A percentile compares a stretch with the other conserved stretches of the same genome.
These are phyloP conservation scores for Glandiceps talaboti DNA, from an alignment of 53 echinoderm and acorn worm genomes.

Conservation along the genomic window DNA sequence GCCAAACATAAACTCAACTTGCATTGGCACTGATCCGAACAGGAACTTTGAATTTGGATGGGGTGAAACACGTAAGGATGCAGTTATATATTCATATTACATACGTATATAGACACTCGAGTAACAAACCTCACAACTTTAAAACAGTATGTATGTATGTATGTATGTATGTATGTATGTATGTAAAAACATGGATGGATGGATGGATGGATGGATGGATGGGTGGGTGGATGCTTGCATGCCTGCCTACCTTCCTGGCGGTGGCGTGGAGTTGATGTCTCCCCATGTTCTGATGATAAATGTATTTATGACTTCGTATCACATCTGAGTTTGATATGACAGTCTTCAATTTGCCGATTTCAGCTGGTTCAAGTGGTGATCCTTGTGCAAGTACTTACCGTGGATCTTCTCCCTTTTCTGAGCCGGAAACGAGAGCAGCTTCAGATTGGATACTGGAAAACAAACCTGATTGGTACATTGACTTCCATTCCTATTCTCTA, in stretches of 20 bases:
- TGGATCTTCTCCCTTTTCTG: not conserved
- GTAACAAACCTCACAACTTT: too few species aligned
- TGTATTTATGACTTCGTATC: too few species aligned
- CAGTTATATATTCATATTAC: too few species aligned
- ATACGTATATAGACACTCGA: too few species aligned
- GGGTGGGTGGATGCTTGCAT: too few species aligned
- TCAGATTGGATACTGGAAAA: not conserved
- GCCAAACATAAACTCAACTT: slow-evolving; percentile 10
- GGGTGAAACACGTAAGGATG: too few species aligned
- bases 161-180: too few species aligned
- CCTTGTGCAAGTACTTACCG: not conserved
- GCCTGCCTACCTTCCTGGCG: too few species aligned
- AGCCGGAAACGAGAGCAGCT: not conserved
- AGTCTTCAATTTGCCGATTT: not conserved
- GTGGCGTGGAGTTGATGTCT: too few species aligned
- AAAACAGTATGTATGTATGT: too few species aligned
- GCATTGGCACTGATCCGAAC: slow-evolving; percentile 71
- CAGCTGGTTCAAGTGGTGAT: not conserved
- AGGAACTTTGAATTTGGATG: slow-evolving; percentile 39
- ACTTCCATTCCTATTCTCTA: not conserved
- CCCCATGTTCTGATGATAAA: too few species aligned
- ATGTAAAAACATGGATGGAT: not conserved
- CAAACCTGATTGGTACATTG: not conserved
- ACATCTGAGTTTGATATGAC: too few species aligned
- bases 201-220: not conserved